Evolutionary conservation across 2,113 vertebrate genomes (phyloP).

Genomic region (Tetrao urogallus): DNA sequence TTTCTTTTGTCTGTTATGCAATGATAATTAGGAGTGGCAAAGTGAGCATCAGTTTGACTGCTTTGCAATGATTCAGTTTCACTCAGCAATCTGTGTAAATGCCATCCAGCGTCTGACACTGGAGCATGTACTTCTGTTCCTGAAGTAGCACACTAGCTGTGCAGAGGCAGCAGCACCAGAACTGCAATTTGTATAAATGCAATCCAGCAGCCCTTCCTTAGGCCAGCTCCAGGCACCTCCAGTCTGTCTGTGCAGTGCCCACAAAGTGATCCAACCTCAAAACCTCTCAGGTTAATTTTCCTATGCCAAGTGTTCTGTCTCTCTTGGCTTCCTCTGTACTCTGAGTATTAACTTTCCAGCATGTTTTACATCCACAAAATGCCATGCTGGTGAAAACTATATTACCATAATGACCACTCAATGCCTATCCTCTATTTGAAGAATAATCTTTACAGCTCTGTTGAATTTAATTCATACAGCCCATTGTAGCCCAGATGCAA

Average conservation of each 20-base stretch:
- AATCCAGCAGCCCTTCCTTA: neutral
- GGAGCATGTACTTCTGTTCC: neutral
- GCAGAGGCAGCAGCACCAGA: neutral
- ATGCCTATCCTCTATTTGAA: neutral
- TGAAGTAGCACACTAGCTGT: neutral
- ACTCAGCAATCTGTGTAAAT: neutral
- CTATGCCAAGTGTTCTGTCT: neutral
- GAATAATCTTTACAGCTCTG: neutral
- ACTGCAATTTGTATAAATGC: neutral
- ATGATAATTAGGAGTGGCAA: slow-evolving; percentile 38
- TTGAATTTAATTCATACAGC: neutral
- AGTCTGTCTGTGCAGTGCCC: neutral
- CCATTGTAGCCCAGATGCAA: neutral
- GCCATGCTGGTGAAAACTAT: neutral
- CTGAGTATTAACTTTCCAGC: neutral
- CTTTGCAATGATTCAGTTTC: neutral
- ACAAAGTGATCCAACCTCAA: neutral
- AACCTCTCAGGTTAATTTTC: neutral
- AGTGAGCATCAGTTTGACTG: neutral
- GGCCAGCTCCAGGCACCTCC: neutral
- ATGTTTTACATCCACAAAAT: neutral
- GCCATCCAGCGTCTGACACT: neutral
- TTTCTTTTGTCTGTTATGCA: neutral
- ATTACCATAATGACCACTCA: neutral
- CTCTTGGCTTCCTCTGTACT: neutral